A percentile compares a stretch with the other conserved stretches of the same genome.
These are phyloP conservation scores for Dipodomys merriami DNA, from an alignment of 2,113 vertebrate genomes.

Conservation along the genomic window DNA sequence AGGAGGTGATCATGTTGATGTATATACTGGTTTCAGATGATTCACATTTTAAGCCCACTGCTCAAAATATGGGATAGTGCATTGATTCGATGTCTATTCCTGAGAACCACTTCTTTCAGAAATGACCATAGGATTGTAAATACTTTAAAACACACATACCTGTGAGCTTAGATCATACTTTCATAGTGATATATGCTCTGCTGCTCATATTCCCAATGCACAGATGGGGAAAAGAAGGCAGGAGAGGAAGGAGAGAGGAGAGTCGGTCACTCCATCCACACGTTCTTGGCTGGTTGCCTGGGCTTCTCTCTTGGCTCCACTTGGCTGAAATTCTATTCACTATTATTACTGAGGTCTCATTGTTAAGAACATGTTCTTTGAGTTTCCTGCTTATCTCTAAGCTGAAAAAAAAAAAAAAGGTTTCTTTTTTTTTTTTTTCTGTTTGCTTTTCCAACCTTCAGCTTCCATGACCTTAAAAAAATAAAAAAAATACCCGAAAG, in stretches of 20 bases:
- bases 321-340: slow-evolving; percentile 49
- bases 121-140: background rate
- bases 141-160: background rate
- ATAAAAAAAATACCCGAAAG: slow-evolving; percentile 44
- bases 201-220: background rate
- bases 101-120: background rate
- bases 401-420: slow-evolving; percentile 29
- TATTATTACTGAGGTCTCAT: slow-evolving; percentile 36
- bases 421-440: background rate
- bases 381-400: slow-evolving; percentile 66
- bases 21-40: background rate
- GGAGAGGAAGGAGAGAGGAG: background rate
- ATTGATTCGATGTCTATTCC: background rate
- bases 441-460: slow-evolving; percentile 71
- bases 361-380: slow-evolving; percentile 52
- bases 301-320: background rate
- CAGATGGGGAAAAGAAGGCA: background rate
- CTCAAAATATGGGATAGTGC: background rate
- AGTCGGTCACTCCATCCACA: background rate
- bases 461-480: slow-evolving; percentile 59
- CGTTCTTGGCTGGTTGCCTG: background rate
- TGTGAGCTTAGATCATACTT: background rate
- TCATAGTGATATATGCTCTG: background rate
- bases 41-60: background rate
- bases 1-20: background rate